These are phyloP conservation scores for Blera fallax DNA, from an alignment of 2,888 invertebrate genomes.

Conservation along the genomic window DNA sequence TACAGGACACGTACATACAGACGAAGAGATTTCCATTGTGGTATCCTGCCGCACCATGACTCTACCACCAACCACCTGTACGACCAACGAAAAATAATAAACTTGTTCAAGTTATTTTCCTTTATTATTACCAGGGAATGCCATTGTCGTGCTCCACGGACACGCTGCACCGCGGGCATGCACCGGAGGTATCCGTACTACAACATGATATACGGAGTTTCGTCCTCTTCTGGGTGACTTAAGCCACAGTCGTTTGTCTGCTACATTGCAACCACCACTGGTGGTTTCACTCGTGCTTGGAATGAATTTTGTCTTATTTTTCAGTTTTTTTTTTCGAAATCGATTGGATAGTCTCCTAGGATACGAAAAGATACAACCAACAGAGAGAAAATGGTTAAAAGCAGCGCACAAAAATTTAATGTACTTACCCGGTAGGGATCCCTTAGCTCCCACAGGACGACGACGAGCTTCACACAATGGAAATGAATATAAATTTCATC, in stretches of 20 bases:
- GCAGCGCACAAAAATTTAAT: constrained; percentile 40
- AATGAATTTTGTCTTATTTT: constrained; percentile 25
- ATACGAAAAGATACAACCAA: background rate
- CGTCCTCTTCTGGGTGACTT: constrained; percentile 26
- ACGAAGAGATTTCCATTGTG: background rate
- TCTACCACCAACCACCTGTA: constrained; percentile 46
- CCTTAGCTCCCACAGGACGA: constrained; percentile 39
- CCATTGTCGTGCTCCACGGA: background rate
- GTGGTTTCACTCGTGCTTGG: constrained; percentile 33
- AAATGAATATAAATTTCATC: constrained; percentile 57
- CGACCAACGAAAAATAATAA: constrained; percentile 37
- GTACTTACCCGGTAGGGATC: constrained; percentile 36
- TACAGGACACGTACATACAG: background rate
- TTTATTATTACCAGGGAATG: background rate
- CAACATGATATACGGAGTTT: constrained; percentile 5
- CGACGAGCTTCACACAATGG: constrained; percentile 20
- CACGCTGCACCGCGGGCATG: background rate
- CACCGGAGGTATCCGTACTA: background rate
- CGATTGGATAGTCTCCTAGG: constrained; percentile 13
- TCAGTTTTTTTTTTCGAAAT: constrained; percentile 8
- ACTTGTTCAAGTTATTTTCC: constrained; percentile 32
- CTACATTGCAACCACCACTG: constrained; percentile 19
- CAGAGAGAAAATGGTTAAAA: constrained; percentile 14
- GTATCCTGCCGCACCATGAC: background rate
- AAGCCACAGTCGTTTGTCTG: constrained; percentile 43